Percentiles rank a stretch among this genome's conserved stretches.
Conservation (phyloP, 2,888 invertebrate species). For the Cosmorhoe ocellata region DNA sequence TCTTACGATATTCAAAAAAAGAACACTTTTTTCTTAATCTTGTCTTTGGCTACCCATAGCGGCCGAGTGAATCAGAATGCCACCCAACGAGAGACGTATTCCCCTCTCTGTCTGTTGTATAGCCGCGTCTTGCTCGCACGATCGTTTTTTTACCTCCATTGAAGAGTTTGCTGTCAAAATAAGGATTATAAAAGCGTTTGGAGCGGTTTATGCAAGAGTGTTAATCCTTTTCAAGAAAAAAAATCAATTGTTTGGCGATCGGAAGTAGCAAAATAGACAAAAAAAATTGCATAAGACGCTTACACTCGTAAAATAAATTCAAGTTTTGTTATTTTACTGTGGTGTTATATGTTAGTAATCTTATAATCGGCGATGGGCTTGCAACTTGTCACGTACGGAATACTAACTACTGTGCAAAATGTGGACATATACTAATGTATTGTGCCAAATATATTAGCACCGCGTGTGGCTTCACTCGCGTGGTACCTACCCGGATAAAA, state of each 20-base stretch:
- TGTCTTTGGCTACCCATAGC: conserved; percentile 34
- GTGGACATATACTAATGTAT: too few relatives aligned
- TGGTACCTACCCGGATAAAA: too few relatives aligned
- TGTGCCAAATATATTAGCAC: too few relatives aligned
- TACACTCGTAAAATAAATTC: too few relatives aligned
- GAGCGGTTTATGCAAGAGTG: conserved; percentile 58
- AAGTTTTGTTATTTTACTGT: too few relatives aligned
- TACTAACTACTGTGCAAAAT: too few relatives aligned
- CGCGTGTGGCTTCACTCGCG: too few relatives aligned
- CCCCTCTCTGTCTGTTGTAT: conserved; percentile 48
- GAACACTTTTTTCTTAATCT: conserved; percentile 32
- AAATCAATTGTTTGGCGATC: background rate
- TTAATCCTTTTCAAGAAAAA: conserved; percentile 16
- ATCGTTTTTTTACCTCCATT: conserved; percentile 67
- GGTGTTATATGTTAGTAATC: too few relatives aligned
- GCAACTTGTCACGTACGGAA: too few relatives aligned
- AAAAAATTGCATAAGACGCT: too few relatives aligned
- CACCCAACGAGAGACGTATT: conserved; percentile 60
- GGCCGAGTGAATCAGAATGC: conserved; percentile 65
- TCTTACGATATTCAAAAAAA: conserved; percentile 26
- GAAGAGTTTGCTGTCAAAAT: conserved; percentile 81
- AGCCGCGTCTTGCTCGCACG: conserved; percentile 45
- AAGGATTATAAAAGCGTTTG: conserved; percentile 79
- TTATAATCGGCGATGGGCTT: too few relatives aligned
- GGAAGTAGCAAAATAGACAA: background rate